These are phyloP conservation scores for Plagiodera versicolora DNA, from an alignment of 2,888 invertebrate species.

Conservation along the genomic window DNA sequence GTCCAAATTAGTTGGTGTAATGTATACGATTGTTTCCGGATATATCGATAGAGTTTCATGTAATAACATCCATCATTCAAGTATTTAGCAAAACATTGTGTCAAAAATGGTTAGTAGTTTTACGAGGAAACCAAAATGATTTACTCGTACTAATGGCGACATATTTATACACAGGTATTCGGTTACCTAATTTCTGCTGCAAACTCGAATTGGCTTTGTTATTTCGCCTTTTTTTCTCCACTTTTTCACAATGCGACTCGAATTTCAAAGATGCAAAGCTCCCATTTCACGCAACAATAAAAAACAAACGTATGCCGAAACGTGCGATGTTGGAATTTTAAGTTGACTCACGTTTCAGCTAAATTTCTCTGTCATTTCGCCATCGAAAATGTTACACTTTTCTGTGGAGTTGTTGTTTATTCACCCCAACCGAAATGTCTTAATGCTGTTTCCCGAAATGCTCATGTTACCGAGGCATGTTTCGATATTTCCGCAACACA, in stretches of 20 bases:
- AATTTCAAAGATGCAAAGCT: not conserved
- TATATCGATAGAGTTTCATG: no score
- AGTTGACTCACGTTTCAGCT: slow-evolving; percentile 13
- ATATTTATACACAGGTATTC: not conserved
- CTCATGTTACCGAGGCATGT: slow-evolving; percentile 22
- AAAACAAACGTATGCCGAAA: slow-evolving; percentile 13
- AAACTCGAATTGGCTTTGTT: not conserved
- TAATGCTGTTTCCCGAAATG: not conserved
- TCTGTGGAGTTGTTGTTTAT: no score
- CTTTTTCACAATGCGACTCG: not conserved
- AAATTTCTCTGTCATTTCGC: not conserved
- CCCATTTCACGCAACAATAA: slow-evolving; percentile 12
- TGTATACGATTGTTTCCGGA: no score
- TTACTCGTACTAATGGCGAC: not conserved
- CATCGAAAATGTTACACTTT: not conserved
- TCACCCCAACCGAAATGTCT: no score
- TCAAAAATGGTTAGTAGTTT: not conserved
- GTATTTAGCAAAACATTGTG: not conserved
- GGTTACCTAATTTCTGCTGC: not conserved
- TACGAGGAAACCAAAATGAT: not conserved
- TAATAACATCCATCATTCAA: no score
- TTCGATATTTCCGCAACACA: slow-evolving; percentile 40
- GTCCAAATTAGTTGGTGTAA: no score
- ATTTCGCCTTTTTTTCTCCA: not conserved
- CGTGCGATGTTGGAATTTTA: slow-evolving; percentile 13